Percentiles rank a stretch among this genome's conserved stretches.
Evolutionary conservation across 2,797 vertebrate species (phyloP).

Genomic region (Artibeus jamaicensis): DNA sequence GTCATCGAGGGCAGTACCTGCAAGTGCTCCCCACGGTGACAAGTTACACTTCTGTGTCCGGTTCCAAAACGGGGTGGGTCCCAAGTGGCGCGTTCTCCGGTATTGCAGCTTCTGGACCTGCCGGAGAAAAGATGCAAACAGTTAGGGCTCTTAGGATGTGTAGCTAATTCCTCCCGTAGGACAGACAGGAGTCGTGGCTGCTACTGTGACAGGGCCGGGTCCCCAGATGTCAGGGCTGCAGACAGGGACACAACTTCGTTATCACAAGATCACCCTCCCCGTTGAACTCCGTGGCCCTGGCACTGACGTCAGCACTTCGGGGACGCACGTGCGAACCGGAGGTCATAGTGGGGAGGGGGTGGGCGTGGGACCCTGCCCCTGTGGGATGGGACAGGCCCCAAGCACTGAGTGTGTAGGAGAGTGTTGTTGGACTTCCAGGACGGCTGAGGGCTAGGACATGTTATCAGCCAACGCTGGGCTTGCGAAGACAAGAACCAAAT

Average conservation of each 20-base stretch:
- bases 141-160: not conserved
- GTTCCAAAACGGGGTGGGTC: not conserved
- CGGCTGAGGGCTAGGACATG: not conserved
- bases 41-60: not conserved
- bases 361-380: not conserved
- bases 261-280: slow-evolving; percentile 47
- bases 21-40: not conserved
- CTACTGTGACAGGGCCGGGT: not conserved
- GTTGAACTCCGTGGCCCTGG: slow-evolving; percentile 15
- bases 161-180: slow-evolving; percentile 57
- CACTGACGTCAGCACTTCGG: not conserved
- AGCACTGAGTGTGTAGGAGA: not conserved
- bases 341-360: not conserved
- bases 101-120: not conserved
- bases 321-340: not conserved
- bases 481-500: not conserved
- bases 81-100: not conserved
- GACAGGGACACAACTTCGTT: slow-evolving; percentile 60
- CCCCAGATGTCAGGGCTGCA: slow-evolving; percentile 73
- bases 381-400: not conserved
- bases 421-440: not conserved
- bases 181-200: slow-evolving; percentile 52
- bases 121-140: slow-evolving; percentile 36
- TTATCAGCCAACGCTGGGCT: not conserved
- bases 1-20: not conserved